Evolutionary conservation across 2,888 invertebrate species (phyloP).

Genomic region (Myathropa florea): DNA sequence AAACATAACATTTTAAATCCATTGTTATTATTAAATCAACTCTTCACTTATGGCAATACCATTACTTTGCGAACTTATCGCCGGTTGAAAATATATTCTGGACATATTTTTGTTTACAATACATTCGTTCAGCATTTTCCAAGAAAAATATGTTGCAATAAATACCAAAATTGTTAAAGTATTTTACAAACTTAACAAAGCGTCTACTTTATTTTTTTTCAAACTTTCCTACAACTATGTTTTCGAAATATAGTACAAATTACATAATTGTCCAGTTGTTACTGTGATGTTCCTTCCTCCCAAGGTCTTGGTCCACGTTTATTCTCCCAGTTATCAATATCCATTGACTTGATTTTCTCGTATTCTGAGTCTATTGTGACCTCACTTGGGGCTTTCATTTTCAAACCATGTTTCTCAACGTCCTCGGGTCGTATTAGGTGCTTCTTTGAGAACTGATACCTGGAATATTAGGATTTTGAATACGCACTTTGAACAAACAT

Average conservation of each 20-base stretch:
- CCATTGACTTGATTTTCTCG: constrained; percentile 87
- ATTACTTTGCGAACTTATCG: not conserved
- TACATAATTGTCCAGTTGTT: constrained; percentile 6
- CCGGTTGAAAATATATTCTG: not conserved
- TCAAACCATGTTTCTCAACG: constrained; percentile 85
- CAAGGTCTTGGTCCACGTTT: constrained; percentile 92
- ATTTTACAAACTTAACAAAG: not conserved
- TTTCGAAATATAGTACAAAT: not conserved
- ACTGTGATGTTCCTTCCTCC: constrained; percentile 83
- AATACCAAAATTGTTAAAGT: not conserved
- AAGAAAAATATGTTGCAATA: not conserved
- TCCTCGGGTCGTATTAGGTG: constrained; percentile 84
- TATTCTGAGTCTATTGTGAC: constrained; percentile 88
- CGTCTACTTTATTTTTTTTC: not conserved
- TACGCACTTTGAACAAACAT: not conserved
- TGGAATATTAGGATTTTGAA: constrained; percentile 71
- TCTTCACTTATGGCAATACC: not conserved
- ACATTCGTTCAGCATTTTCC: too few relatives aligned
- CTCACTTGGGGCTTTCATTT: constrained; percentile 85
- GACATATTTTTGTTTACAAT: constrained; percentile 14
- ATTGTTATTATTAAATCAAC: too few relatives aligned
- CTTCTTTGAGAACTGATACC: constrained; percentile 84
- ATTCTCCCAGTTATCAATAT: constrained; percentile 93
- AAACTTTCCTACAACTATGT: not conserved
- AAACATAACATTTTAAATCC: too few relatives aligned